Base-by-base conservation (phyloP, 1,140 invertebrate species). In the Bombus huntii region DNA sequence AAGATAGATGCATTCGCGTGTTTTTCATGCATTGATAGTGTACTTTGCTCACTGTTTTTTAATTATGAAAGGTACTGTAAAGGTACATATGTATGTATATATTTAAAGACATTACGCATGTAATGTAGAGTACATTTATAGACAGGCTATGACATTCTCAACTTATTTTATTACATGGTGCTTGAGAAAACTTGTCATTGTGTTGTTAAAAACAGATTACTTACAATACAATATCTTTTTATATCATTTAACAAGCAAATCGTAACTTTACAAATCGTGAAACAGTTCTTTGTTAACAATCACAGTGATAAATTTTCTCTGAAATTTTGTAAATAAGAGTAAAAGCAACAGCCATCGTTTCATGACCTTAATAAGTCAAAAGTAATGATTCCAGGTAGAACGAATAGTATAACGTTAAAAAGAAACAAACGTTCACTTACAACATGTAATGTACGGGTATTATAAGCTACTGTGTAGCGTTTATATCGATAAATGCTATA, bases 381-480 rank as follows among this genome's bases (percentile, higher is more conserved):
- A 47, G 15, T 44, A 31, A 73, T n/a, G 39, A 78, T 42, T 82
- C 47, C 47, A 86, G 34, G 72, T 77, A 28, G 65, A 73, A 72
- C 4, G 37, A 31, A 68, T 62, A 76, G 18, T 47, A 22, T 80
- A 75, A 62, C 37, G 13, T 84, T 53, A 65, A 62, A 10, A 37
- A 34, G 9, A 75, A 71, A 47, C 15, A 68, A 81, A 81, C 66
- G 57, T 44, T 84, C 71, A 85, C 68, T 70, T 84, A 68, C 59
- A 87, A 75, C 71, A 80, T 74, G 39, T 75, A 79, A 85, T 71
- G 65, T 87, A 86, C 78, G 71, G 84, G 81, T 87, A 83, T 74
- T 82, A 25, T 83, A 81, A 87, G 88, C 89, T 90, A 90, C 89
- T 84, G 37, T 87, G 89, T 90, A 90, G 89, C 89, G 31, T 89